These are phyloP conservation scores for Leptodactylus fuscus DNA, from an alignment of 2,113 vertebrate genomes.

Conservation along the genomic window DNA sequence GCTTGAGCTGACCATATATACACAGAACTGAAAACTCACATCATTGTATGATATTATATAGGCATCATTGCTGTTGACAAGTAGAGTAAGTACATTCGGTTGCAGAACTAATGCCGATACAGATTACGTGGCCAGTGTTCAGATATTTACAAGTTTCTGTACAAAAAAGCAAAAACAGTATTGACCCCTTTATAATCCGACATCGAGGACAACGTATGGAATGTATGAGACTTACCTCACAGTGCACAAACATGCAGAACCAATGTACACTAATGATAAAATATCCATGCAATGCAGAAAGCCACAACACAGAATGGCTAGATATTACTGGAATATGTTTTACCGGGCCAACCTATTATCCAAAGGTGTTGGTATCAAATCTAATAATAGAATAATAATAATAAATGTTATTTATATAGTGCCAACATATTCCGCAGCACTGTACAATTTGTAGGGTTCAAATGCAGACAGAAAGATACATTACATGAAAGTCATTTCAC, in stretches of 20 bases:
- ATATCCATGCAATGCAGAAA: background rate
- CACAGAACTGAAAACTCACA: background rate
- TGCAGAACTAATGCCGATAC: background rate
- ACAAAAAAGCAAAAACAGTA: background rate
- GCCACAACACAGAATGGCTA: background rate
- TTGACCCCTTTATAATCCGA: background rate
- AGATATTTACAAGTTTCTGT: background rate
- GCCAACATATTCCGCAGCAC: no score
- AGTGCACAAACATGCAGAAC: constrained; percentile 41
- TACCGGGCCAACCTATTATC: background rate
- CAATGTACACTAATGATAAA: background rate
- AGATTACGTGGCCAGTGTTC: background rate
- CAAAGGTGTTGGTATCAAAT: background rate
- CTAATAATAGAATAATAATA: no score
- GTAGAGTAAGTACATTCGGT: background rate
- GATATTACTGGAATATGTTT: background rate
- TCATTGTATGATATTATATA: background rate
- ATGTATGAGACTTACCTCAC: background rate
- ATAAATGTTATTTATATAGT: no score
- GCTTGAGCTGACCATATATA: constrained; percentile 9
- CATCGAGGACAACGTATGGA: background rate
- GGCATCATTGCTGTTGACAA: background rate
- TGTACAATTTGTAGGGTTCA: no score
- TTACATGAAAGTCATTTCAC: no score
- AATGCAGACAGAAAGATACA: no score